phyloP scores from a whole-genome alignment of 2,113 vertebrate genomes.

The Cathartes aura region DNA sequence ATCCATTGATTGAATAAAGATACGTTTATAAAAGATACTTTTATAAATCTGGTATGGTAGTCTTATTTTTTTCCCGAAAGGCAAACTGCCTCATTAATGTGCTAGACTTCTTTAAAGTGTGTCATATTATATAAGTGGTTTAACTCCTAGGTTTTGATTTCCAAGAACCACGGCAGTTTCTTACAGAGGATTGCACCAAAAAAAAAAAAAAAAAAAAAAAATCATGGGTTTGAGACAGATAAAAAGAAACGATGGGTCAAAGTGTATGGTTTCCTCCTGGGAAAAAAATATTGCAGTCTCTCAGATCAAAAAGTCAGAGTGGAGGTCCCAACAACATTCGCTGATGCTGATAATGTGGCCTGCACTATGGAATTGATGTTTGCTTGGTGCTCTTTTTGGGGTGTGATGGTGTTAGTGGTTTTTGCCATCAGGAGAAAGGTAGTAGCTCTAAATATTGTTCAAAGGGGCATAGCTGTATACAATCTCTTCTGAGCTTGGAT shows the following conservation, averaged over 20 bases:
- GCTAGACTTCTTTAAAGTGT: background rate
- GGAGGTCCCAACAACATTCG: background rate
- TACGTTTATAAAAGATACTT: background rate
- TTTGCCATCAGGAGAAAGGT: background rate
- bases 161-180: background rate
- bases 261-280: background rate
- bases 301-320: background rate
- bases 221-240: background rate
- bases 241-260: background rate
- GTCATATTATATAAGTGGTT: background rate
- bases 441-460: background rate
- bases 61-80: background rate
- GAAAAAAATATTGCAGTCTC: background rate
- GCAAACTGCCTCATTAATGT: background rate
- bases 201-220: background rate
- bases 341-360: background rate
- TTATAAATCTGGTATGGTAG: background rate
- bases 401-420: background rate
- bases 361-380: background rate
- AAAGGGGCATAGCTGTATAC: background rate
- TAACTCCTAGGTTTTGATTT: background rate
- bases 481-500: background rate
- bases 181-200: background rate
- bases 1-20: background rate
- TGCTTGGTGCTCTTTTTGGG: background rate